These are phyloP conservation scores for Limnodromus scolopaceus DNA, from an alignment of 2,797 vertebrate species.

Conservation along the genomic window DNA sequence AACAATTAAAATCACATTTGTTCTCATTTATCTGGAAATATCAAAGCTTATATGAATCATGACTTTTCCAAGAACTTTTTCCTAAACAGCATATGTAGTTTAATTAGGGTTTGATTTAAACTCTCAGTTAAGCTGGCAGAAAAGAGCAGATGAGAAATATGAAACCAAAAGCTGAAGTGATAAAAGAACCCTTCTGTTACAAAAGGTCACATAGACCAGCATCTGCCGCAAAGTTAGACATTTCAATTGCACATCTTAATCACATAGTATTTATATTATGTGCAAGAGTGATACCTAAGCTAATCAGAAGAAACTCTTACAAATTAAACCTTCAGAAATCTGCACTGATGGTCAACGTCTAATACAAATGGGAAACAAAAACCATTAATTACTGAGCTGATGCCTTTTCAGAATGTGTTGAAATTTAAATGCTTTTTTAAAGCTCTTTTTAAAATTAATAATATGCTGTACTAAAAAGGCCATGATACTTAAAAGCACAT, in stretches of 20 bases:
- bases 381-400: background rate
- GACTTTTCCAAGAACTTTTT: constrained; percentile 37
- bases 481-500: background rate
- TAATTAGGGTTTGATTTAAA: constrained; percentile 60
- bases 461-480: background rate
- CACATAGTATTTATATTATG: background rate
- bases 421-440: background rate
- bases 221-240: constrained; percentile 17
- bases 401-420: background rate
- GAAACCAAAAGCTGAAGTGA: constrained; percentile 40
- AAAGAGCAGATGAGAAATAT: constrained; percentile 33
- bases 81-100: constrained; percentile 52
- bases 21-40: constrained; percentile 28
- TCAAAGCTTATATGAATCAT: constrained; percentile 49
- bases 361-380: background rate
- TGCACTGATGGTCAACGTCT: background rate
- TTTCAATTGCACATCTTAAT: background rate
- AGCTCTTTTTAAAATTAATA: background rate
- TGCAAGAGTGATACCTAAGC: background rate
- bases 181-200: constrained; percentile 38
- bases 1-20: constrained; percentile 40
- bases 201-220: constrained; percentile 41
- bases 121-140: constrained; percentile 15
- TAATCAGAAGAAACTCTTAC: background rate
- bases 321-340: background rate